Conservation (phyloP, 2,113 vertebrate genomes). For the Varanus salvator region DNA sequence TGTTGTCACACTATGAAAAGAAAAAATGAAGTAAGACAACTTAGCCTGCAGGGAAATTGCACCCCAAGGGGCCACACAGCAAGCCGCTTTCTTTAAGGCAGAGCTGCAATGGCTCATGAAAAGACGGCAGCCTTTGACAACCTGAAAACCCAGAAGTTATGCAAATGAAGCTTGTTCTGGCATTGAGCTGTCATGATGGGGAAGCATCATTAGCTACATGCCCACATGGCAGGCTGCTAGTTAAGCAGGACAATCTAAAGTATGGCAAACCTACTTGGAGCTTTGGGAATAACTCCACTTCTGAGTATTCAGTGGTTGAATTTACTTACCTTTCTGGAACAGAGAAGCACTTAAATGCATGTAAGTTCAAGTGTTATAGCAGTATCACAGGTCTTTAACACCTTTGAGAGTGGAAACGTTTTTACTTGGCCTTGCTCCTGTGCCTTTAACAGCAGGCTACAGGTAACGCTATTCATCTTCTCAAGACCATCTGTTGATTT, state of each 20-base stretch:
- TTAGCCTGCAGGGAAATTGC: background rate
- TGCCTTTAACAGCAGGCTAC: background rate
- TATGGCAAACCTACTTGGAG: slow-evolving; percentile 20
- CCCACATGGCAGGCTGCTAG: background rate
- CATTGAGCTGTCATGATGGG: background rate
- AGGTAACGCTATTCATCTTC: background rate
- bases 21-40: background rate
- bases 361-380: no score
- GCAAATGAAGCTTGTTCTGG: background rate
- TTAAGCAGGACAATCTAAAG: slow-evolving; percentile 20
- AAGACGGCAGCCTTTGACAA: background rate
- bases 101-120: background rate
- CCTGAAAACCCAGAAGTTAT: background rate
- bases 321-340: background rate
- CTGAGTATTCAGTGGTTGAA: slow-evolving; percentile 36
- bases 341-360: background rate
- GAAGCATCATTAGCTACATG: background rate
- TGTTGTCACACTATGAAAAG: no score
- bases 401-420: background rate
- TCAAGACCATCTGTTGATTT: background rate
- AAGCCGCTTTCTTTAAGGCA: background rate
- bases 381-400: background rate
- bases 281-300: slow-evolving; percentile 19
- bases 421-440: background rate
- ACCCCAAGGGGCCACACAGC: background rate